Base-by-base conservation (phyloP, 2,888 invertebrate species). In the Pristionchus fissidentatus region DNA sequence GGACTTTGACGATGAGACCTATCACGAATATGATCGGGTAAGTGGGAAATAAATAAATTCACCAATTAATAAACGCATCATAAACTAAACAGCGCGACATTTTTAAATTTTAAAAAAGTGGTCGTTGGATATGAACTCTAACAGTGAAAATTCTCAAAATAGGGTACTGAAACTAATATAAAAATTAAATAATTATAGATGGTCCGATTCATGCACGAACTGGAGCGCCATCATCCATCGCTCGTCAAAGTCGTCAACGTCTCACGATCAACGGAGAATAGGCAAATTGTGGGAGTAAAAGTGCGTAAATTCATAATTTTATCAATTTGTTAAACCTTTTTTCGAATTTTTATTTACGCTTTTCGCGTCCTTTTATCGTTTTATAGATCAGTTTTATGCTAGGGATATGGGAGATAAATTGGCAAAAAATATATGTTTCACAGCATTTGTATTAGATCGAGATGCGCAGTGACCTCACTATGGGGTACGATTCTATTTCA, bases 261-360 rank as follows among this genome's bases (percentile, higher is more conserved):
- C 78, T 87, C 89, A 19, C 87, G 84, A 49, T 88, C 91, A 10
- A 91, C 86, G 38, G 91, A 91, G 73, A 87, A 87, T n/a, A 82
- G 90, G 10, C 83, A 85, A 26, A 85, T 91, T 35, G 86, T 89
- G 82, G 91, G 90, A 19, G 86, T 91, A 1, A 88, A 89, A 84
- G 90, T 91, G 43, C 13, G 38, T 75, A 49, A 10, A 29, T 15
- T 49, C 19, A 19, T 49, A 10, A 49, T 10, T 10, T 19, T 10
- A 49, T 49, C 49, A 49, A 10, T 49, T 49, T n/a, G n/a, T n/a
- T n/a, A n/a, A n/a, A n/a, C n/a, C n/a, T n/a, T n/a, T n/a, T n/a
- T n/a, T n/a, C n/a, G n/a, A n/a, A n/a, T n/a, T n/a, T n/a, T n/a
- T n/a, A n/a, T n/a, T n/a, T n/a, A n/a, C n/a, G n/a, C n/a, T n/a